Evolutionary conservation across 2,888 invertebrate species (phyloP).

Genomic region (Uloborus plumipes): DNA sequence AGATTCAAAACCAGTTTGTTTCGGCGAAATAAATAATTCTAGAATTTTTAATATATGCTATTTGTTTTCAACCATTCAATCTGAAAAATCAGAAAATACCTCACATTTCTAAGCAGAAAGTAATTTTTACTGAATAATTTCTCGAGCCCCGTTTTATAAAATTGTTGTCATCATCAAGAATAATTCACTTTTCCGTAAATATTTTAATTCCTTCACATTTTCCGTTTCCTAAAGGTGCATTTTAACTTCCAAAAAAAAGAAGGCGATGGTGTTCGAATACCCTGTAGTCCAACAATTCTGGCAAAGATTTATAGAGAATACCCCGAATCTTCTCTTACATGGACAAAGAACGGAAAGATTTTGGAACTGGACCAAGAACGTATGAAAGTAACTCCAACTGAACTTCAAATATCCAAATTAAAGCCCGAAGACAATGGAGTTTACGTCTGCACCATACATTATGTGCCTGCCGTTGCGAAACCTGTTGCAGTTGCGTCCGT

Average conservation of each 20-base stretch:
- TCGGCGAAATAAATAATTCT: too few species aligned
- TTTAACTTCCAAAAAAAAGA: constrained; percentile 25
- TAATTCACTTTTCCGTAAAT: too few species aligned
- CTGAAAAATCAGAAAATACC: too few species aligned
- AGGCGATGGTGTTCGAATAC: constrained; percentile 5
- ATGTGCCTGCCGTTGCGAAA: constrained; percentile 24
- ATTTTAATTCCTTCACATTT: too few species aligned
- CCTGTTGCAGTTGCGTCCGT: constrained; percentile 23
- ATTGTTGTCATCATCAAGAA: too few species aligned
- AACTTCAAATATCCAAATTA: constrained; percentile 14
- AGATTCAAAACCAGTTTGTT: too few species aligned
- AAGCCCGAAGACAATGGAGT: constrained; percentile 30
- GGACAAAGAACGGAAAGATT: constrained; percentile 48
- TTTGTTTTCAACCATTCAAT: too few species aligned
- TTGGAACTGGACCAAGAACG: constrained; percentile 23
- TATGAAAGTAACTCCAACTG: constrained; percentile 7
- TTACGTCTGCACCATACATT: constrained; percentile 47
- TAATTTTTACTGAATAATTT: too few species aligned
- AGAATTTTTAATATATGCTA: too few species aligned
- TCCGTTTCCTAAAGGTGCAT: constrained; percentile 1
- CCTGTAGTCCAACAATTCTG: constrained; percentile 7
- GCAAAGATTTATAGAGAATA: constrained; percentile 28
- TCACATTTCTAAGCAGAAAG: too few species aligned
- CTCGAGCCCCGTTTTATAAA: too few species aligned
- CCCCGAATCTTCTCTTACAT: constrained; percentile 24